Evolutionary conservation across 92 coral and sea anemone genomes (phyloP).

Genomic region (Epizoanthus stellaris): DNA sequence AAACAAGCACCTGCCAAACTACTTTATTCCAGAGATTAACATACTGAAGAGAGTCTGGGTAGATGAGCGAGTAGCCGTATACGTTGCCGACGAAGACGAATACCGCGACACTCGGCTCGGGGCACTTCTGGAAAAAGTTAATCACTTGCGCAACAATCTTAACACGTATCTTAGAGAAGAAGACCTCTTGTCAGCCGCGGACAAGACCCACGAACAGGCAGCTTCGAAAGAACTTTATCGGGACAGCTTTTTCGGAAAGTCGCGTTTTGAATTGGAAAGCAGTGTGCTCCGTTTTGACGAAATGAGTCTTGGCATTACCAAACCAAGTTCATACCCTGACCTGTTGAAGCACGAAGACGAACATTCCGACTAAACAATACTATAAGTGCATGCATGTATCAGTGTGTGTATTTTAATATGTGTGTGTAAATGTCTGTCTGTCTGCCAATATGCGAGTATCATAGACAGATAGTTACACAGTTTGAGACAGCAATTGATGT

Average conservation of each 20-base stretch:
- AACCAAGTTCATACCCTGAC: background rate
- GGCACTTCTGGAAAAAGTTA: constrained; percentile 36
- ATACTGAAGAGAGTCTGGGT: constrained; percentile 54
- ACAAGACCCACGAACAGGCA: constrained; percentile 1
- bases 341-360: background rate
- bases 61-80: constrained; percentile 41
- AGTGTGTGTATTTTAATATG: no score
- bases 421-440: no score
- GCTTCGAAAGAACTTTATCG: background rate
- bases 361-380: background rate
- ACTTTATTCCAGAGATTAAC: constrained; percentile 58
- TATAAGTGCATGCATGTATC: background rate
- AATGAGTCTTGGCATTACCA: background rate
- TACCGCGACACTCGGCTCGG: constrained; percentile 38
- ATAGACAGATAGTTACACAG: no score
- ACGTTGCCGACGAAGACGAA: constrained; percentile 38
- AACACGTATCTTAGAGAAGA: constrained; percentile 40
- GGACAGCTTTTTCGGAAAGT: background rate
- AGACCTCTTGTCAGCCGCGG: background rate
- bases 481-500: no score
- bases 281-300: background rate
- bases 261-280: background rate
- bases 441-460: no score
- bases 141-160: constrained; percentile 1
- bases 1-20: constrained; percentile 52